Evolutionary conservation across 2,888 invertebrate genomes (phyloP), one percentile per base, ranked within the genome.

Genomic region (Corbicula japonica): DNA sequence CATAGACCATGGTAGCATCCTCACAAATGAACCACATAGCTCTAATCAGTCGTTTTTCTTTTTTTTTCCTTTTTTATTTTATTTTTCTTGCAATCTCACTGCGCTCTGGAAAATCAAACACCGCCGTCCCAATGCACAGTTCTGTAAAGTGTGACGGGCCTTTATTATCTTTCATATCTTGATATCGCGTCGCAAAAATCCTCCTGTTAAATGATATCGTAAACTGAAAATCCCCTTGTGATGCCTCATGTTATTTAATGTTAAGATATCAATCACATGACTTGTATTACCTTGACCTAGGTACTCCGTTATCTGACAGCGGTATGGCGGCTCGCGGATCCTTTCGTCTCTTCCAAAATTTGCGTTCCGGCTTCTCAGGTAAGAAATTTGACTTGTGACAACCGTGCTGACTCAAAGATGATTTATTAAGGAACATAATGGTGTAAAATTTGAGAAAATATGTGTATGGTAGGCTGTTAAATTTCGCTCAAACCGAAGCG

Each of bases 261-360:
- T 26, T 23, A 18, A 21, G 21, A 26, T 63, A 23, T 34, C 50
- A 21, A 26, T 54, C 61, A 60, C 61, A 60, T 70, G 60, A 60
- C 48, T 10, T 28, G 23, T 26, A 3, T 68, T 41, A 68, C 41
- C 26, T 56, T 56, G 52, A 52, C 30, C 60, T 52, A 50, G 15
- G 21, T 69, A 54, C 34, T n/a, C 23, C 30, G n/a, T 30, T 34
- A 10, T 32, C 10, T 23, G n/a, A 15, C 26, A 54, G 3, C 21
- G 21, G 28, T 18, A 80, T 80, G 79, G 79, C 79, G 54, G 52
- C 79, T 18, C 60, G 70, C 21, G 41, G 62, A 34, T 54, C 71
- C 35, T 38, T 58, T 18, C 65, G 79, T 28, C 56, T 80, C 38
- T 68, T 80, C 23, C 75, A 80, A 66, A 62, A 38, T 58, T 30